Evolutionary conservation across 2,113 vertebrate species (phyloP), one percentile per base, ranked within the genome.

Genomic region (Heliornis fulica): DNA sequence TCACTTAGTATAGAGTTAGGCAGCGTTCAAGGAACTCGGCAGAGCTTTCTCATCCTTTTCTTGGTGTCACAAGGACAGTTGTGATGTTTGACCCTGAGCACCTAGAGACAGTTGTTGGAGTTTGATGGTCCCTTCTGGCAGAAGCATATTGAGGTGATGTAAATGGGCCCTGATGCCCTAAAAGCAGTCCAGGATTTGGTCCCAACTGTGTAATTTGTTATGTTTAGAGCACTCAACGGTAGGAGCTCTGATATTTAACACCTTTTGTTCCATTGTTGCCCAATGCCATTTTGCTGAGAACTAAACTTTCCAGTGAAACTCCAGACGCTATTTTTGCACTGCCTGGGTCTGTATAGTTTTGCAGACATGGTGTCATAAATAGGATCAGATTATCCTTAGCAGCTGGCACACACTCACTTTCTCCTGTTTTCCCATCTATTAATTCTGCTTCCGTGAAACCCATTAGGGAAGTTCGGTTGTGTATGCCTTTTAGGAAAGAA

Each of bases 171-270:
- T 85, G 89, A 61, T 85, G 84, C 45, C 48, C 66, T 90, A 69
- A 88, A 84, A 91, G 75, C 68, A 63, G 45, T 81, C 89, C 76
- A 83, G 17, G 20, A 59, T 89, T 82, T 87, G 48, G 74, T 87
- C 87, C 25, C 53, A 87, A 75, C 84, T 79, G 83, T 92, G 87
- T 86, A 74, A 89, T 93, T 59, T 89, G 61, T 68, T 94, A 72
- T 54, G 25, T 78, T 77, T 71, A 64, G 76, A 64, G 61, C 77
- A 69, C 53, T 93, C 93, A 71, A 57, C 0, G 1, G 41, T 72
- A 51, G 82, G 63, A 92, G 19, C 68, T 83, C 66, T 92, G 83
- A 50, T 83, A 80, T 32, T 84, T 86, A 93, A 90, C 66, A 74
- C 59, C 5, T 74, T 83, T 94, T 13, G 90, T 95, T 83, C 36